Evolutionary conservation across 2,797 vertebrate genomes (phyloP).

Genomic region (Sebastes matsubarae): DNA sequence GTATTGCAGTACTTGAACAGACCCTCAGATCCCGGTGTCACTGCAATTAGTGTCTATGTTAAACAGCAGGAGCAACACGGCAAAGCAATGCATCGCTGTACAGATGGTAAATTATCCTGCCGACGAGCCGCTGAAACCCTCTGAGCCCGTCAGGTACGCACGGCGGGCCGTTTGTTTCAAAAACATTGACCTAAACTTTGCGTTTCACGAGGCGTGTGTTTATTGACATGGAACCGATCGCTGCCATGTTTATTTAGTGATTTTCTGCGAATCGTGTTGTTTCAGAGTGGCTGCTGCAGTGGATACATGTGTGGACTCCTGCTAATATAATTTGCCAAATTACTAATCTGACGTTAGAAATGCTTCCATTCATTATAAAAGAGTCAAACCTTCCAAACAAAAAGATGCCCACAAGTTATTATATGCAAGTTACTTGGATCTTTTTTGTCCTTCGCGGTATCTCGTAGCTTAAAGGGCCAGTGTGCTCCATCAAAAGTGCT

Average conservation of each 20-base stretch:
- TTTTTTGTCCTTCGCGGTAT: neutral
- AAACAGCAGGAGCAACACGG: conserved; percentile 45
- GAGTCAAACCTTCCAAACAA: neutral
- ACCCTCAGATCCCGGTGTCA: conserved; percentile 26
- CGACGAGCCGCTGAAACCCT: conserved; percentile 14
- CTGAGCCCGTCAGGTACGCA: conserved; percentile 35
- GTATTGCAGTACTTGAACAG: neutral
- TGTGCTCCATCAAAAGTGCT: neutral
- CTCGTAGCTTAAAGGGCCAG: neutral
- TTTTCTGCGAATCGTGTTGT: neutral
- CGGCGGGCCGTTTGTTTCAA: conserved; percentile 8
- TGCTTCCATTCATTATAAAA: neutral
- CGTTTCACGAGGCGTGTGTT: neutral
- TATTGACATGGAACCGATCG: neutral
- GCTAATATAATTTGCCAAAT: neutral
- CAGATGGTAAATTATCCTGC: conserved; percentile 64
- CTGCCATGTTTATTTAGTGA: neutral
- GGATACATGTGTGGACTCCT: neutral
- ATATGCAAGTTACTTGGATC: neutral
- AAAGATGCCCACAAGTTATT: too few relatives aligned
- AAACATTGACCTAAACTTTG: conserved; percentile 4
- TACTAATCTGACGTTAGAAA: neutral
- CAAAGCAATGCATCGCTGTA: conserved; percentile 21
- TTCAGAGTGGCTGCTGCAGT: neutral
- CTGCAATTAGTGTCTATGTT: conserved; percentile 46